A percentile compares a stretch with the other conserved stretches of the same genome.
Conservation (phyloP, 2,797 vertebrate genomes). For the Euphonia xanthogaster region DNA sequence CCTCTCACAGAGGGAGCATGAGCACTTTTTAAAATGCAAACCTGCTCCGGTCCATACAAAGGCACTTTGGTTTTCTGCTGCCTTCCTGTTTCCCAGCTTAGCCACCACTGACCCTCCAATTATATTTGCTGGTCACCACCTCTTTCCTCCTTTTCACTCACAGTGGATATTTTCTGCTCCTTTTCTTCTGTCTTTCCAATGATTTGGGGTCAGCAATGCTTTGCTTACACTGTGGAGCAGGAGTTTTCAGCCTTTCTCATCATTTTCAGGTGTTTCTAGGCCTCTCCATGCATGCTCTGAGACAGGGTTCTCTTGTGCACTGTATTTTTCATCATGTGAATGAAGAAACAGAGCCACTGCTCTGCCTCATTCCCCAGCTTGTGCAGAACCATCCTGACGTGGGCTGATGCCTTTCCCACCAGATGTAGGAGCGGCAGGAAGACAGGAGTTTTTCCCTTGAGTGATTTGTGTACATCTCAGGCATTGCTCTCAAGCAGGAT, state of each 20-base stretch:
- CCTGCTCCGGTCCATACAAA: accelerated
- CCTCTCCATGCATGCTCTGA: accelerated
- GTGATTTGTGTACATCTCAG: conserved; percentile 8
- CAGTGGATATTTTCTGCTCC: not conserved
- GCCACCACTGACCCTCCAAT: not conserved
- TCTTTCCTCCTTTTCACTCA: not conserved
- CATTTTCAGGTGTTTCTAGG: not conserved
- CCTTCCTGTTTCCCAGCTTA: not conserved
- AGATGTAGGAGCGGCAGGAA: not conserved
- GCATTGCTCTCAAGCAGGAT: not conserved
- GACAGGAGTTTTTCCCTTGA: not conserved
- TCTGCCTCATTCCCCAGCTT: not conserved
- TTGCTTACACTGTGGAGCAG: not conserved
- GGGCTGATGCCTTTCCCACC: not conserved
- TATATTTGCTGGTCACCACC: not conserved
- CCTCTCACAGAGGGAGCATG: not conserved
- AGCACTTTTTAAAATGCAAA: not conserved
- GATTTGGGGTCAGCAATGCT: not conserved
- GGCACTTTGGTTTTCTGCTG: not conserved
- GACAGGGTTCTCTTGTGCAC: not conserved
- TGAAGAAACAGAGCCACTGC: not conserved
- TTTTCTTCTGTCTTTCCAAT: not conserved
- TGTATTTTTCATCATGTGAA: not conserved
- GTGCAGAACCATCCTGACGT: not conserved
- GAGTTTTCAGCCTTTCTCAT: not conserved